These are phyloP conservation scores for Amphipyra berbera DNA, from an alignment of 2,888 invertebrate genomes.

Conservation along the genomic window DNA sequence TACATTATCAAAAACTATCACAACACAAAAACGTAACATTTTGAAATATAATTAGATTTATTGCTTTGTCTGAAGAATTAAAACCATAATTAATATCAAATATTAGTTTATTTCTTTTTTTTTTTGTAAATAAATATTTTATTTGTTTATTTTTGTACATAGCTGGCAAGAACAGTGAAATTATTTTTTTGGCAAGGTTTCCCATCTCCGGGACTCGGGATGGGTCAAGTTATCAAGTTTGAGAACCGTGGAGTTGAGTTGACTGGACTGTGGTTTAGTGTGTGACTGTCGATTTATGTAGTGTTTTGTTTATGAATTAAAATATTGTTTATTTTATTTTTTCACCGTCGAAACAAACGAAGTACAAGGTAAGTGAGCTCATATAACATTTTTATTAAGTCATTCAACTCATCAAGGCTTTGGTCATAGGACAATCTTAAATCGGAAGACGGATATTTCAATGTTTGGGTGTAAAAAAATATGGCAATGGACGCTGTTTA, in stretches of 20 bases:
- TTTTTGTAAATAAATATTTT: not conserved
- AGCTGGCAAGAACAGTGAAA: constrained; percentile 26
- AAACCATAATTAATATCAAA: not conserved
- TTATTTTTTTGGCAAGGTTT: constrained; percentile 45
- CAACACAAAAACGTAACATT: not conserved
- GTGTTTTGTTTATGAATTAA: constrained; percentile 79
- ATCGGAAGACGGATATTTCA: constrained; percentile 15
- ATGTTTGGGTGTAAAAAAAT: constrained; percentile 31
- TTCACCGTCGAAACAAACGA: constrained; percentile 56
- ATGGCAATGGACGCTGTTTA: not conserved
- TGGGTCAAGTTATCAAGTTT: constrained; percentile 49
- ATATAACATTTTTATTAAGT: constrained; percentile 27
- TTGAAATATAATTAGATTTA: not conserved
- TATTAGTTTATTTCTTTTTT: too few relatives aligned
- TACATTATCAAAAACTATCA: not conserved
- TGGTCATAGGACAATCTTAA: constrained; percentile 20
- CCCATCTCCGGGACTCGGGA: constrained; percentile 47
- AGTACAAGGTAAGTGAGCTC: constrained; percentile 69
- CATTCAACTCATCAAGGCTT: constrained; percentile 25
- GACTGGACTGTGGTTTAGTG: constrained; percentile 66
- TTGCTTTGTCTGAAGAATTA: not conserved
- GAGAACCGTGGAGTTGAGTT: constrained; percentile 48
- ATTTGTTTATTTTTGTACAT: constrained; percentile 10
- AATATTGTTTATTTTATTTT: constrained; percentile 60
- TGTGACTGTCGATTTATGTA: constrained; percentile 58